Evolutionary conservation across 2,888 invertebrate species (phyloP), one percentile per base, ranked within the genome.

Genomic region (Sesia apiformis): DNA sequence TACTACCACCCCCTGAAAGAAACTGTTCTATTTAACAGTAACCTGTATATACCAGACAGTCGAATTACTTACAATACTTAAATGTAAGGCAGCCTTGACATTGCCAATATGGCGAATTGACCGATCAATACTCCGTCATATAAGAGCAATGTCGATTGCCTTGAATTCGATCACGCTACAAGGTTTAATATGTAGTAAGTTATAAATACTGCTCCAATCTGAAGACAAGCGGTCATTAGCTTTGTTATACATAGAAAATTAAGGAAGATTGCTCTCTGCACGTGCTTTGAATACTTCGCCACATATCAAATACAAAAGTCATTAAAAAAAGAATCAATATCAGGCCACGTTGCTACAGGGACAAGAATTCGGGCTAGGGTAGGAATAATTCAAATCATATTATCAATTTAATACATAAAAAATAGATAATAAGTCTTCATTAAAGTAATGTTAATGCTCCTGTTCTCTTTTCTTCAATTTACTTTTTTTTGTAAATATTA

Each of bases 121-220:
- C 73, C 78, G 79, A 82, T 81, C 82, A 74, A 83, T 84, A 77
- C 72, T 72, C 78, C 82, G 78, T 60, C 57, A 78, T 78, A 74
- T 76, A 71, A 81, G 76, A 82, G 80, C 76, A 78, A 85, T 78
- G 84, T 80, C 72, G 82, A 76, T 74, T 77, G 77, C 85, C 85
- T 86, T 85, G 82, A 78, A 68, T 76, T 65, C 67, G 72, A 78
- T 77, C 78, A 67, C 68, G 67, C 72, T 67, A 74, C 72, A 71
- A 79, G 74, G 74, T 74, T 72, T 67, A 64, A 67, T 72, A 72
- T 69, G 63, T 70, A 72, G 64, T 66, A 66, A 66, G 65, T 68
- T 73, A 66, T 66, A 60, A 62, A 66, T 69, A 66, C 63, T 63
- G 61, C 64, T 63, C 61, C 62, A 63, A 69, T 65, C 64, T 67